Evolutionary conservation across 2,888 invertebrate species (phyloP), one percentile per base, ranked within the genome.

Genomic region (Flabesymbios commensalis): DNA sequence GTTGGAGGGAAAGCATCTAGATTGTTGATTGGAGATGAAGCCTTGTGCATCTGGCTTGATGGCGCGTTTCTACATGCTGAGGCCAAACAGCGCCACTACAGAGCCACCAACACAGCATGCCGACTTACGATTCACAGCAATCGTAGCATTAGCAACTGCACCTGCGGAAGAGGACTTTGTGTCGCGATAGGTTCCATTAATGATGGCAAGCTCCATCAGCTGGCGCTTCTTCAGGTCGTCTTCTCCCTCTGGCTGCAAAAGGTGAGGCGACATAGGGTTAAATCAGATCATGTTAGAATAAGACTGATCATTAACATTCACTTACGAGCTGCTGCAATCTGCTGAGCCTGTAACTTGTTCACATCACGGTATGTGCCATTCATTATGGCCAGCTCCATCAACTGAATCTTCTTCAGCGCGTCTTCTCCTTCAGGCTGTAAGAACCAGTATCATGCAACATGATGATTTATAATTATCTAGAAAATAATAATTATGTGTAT

Each of bases 321-420:
- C 10, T 36, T 36, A 36, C 10, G 10, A n/a, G 10, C 39, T 14
- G n/a, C 39, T 36, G 10, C 39, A 10, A n/a, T 14, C 39, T 10
- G 39, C n/a, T n/a, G 39, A 10, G 19, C 26, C 22, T 10, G 28
- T 29, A 49, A 24, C 10, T 28, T 7, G 26, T 10, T 10, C 26
- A 49, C 7, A 66, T 79, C 79, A 55, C 80, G 75, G 87, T 98
- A 99, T 59, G 99, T 99, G 83, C 99, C 99, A 84, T 99, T 99
- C 83, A 99, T 97, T 80, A 99, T 99, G 79, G 99, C 99, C 83
- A 99, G 87, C 86, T 99, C 99, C 98, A 99, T 99, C 78, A 99
- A 88, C 86, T 99, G 99, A 83, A 97, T 90, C 85, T 99, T 97
- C 88, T 99, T 99, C 81, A 99, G 87, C 84, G 99, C 99, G 86